Evolutionary conservation across 2,888 invertebrate genomes (phyloP).

Genomic region (Eudasyphora cyanicolor): DNA sequence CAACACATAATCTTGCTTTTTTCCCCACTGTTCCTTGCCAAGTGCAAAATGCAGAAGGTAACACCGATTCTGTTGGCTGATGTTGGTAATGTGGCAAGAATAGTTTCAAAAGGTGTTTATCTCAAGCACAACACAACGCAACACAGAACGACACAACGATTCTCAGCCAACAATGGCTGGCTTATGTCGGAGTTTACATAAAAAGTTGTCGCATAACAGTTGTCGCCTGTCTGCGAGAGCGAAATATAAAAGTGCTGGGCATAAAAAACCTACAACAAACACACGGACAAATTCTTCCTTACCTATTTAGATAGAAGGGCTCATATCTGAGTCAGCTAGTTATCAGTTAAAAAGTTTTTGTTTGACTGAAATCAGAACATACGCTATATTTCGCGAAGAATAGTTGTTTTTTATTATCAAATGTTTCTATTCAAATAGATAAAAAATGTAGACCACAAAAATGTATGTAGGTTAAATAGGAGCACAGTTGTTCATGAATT

Average conservation of each 20-base stretch:
- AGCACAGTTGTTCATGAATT: no score
- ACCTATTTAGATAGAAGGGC: not conserved
- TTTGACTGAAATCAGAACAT: no score
- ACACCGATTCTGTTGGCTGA: not conserved
- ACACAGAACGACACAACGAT: no score
- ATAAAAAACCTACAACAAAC: slow-evolving; percentile 3
- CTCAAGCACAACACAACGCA: not conserved
- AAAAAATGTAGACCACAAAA: no score
- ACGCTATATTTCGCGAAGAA: not conserved
- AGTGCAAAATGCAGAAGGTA: not conserved
- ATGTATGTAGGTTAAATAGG: no score
- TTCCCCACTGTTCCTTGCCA: no score
- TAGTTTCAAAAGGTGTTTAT: slow-evolving; percentile 8
- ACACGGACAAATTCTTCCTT: not conserved
- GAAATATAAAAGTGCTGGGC: slow-evolving; percentile 29
- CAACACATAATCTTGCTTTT: no score
- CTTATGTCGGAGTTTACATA: not conserved
- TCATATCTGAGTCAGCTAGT: not conserved
- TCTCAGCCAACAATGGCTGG: not conserved
- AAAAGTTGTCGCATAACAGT: slow-evolving; percentile 60
- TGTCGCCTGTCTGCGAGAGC: slow-evolving; percentile 56
- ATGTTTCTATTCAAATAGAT: no score
- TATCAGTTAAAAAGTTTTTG: not conserved
- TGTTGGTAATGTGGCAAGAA: not conserved
- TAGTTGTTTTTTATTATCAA: no score